A percentile compares a stretch with the other conserved stretches of the same genome.
Evolutionary conservation across 2,888 invertebrate species (phyloP).

Genomic region (Catocala sponsa): DNA sequence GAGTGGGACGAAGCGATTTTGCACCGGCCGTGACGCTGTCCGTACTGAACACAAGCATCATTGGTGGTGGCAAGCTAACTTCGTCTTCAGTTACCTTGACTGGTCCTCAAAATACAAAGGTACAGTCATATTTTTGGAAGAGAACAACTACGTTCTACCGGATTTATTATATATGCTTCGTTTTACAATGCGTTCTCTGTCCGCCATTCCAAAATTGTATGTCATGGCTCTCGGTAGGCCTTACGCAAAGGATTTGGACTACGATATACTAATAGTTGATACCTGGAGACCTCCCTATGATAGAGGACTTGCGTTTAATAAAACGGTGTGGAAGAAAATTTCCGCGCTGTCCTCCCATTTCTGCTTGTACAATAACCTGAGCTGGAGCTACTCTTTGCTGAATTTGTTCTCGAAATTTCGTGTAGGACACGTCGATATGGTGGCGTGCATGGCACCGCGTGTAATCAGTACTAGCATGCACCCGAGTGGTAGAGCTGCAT

Average conservation of each 20-base stretch:
- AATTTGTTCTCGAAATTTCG: conserved; percentile 50
- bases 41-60: conserved; percentile 64
- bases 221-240: conserved; percentile 62
- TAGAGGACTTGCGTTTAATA: conserved; percentile 65
- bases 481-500: conserved; percentile 36
- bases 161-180: conserved; percentile 62
- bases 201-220: conserved; percentile 48
- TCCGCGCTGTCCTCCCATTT: conserved; percentile 41
- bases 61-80: conserved; percentile 72
- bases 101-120: conserved; percentile 48
- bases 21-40: conserved; percentile 53
- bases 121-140: conserved; percentile 62
- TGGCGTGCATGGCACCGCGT: conserved; percentile 56
- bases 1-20: conserved; percentile 14
- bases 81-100: conserved; percentile 55
- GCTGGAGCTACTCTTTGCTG: conserved; percentile 68
- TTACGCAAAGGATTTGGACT: conserved; percentile 40
- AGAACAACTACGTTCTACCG: conserved; percentile 62
- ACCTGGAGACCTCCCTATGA: conserved; percentile 63
- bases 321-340: conserved; percentile 60
- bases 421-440: conserved; percentile 51
- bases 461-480: conserved; percentile 52
- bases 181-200: conserved; percentile 45
- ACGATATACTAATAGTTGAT: conserved; percentile 55
- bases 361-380: conserved; percentile 64